Evolutionary conservation across 2,888 invertebrate genomes (phyloP), one percentile per base, ranked within the genome.

Genomic region (Agrotis exclamationis): DNA sequence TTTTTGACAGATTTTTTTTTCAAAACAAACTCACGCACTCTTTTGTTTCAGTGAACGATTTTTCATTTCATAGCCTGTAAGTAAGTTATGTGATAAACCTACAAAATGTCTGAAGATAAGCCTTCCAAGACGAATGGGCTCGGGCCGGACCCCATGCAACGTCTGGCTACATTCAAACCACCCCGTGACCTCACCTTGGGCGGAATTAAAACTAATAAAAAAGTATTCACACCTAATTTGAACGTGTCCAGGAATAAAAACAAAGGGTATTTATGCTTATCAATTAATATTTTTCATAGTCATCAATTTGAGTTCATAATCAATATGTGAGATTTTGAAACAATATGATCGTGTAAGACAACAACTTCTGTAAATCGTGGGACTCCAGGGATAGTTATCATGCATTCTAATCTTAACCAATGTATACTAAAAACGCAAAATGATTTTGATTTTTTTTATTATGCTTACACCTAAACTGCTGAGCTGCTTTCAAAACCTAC

Each of bases 211-310:
- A 91, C 92, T 0, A 95, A 92, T 79, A 97, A 97, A 89, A 97
- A 97, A 88, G 95, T 97, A 1, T 97, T 97, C 81, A 93, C 94
- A 2, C 97, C 97, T 7, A 97, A 97, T 87, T 91, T 97, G 63
- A 97, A 97, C 87, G 97, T 96, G 0, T 92, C 96, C 64, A 95
- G 97, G 65, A 97, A 97, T 87, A 97, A 97, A 88, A 97, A 96
- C 83, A 96, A 96, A 86, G 92, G 93, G 96, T 96, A 87, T 79
- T 53, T 69, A 70, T 54, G n/a, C 0, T 16, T 63, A 20, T 24
- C 0, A 20, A 16, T 44, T 28, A 70, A 7, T 54, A 13, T n/a
- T 58, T 14, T n/a, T n/a, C n/a, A n/a, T 0, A 2, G 14, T 28
- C 3, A n/a, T 47, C 6, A 5, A 45, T 24, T 51, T 53, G 5